Conservation (phyloP, 1,140 invertebrate genomes). For the Euschistus heros region DNA sequence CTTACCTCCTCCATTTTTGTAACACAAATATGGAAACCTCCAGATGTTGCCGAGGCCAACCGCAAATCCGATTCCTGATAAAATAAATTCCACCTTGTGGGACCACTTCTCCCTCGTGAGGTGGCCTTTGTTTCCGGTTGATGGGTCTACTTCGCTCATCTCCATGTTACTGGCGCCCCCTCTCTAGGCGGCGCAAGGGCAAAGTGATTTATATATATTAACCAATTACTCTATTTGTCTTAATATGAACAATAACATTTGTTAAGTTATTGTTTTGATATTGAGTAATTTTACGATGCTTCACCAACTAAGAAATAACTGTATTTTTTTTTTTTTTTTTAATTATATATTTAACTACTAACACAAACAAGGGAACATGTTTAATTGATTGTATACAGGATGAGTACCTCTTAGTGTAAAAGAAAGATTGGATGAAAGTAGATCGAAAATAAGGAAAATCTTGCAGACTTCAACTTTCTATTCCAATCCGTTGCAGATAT, state of each 20-base stretch:
- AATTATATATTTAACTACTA: too few relatives aligned
- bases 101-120: conserved; percentile 28
- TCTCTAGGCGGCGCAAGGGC: conserved; percentile 8
- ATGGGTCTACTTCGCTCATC: neutral
- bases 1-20: conserved; percentile 44
- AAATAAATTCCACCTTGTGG: conserved; percentile 33
- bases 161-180: conserved; percentile 6
- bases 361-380: too few relatives aligned
- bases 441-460: too few relatives aligned
- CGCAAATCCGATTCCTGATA: conserved; percentile 35
- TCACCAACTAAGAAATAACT: too few relatives aligned
- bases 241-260: neutral
- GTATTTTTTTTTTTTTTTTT: too few relatives aligned
- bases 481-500: too few relatives aligned
- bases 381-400: too few relatives aligned
- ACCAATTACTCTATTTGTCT: conserved; percentile 9
- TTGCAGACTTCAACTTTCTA: too few relatives aligned
- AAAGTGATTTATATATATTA: conserved; percentile 22
- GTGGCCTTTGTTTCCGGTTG: neutral
- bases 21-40: conserved; percentile 46
- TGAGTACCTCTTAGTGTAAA: too few relatives aligned
- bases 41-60: conserved; percentile 44
- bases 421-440: too few relatives aligned
- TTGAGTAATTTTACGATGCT: too few relatives aligned
- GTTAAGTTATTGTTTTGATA: too few relatives aligned